Evolutionary conservation across 2,888 invertebrate species (phyloP).

Genomic region (Microplitis deprimator): DNA sequence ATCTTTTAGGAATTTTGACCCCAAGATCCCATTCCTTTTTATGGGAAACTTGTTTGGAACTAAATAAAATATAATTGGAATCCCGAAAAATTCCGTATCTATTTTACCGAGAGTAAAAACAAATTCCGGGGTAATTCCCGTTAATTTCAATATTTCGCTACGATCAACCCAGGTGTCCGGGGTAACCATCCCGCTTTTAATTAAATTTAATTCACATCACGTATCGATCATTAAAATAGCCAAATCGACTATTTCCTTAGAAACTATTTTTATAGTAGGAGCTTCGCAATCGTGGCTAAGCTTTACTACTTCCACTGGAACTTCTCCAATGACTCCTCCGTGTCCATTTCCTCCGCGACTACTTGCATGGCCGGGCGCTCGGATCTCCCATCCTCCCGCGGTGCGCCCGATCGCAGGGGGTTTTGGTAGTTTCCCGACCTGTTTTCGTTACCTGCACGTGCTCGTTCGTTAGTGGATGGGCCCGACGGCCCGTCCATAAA

Average conservation of each 20-base stretch:
- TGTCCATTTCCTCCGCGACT: background rate
- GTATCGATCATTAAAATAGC: background rate
- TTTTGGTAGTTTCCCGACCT: background rate
- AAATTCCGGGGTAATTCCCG: background rate
- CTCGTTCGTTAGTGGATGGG: background rate
- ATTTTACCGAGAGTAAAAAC: background rate
- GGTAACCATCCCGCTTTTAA: background rate
- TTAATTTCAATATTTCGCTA: background rate
- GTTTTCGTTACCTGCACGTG: background rate
- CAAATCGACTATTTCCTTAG: background rate
- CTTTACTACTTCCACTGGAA: background rate
- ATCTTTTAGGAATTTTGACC: constrained; percentile 28
- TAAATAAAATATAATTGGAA: constrained; percentile 31
- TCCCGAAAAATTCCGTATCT: background rate
- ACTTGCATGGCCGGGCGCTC: background rate
- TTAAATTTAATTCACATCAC: background rate
- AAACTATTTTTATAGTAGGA: background rate
- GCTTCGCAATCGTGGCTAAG: background rate
- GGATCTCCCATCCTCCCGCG: background rate
- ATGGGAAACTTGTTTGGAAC: constrained; percentile 40
- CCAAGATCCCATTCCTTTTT: constrained; percentile 40
- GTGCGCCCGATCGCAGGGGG: too few relatives aligned
- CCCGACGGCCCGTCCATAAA: background rate
- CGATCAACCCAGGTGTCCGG: background rate
- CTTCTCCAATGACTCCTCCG: background rate